Evolutionary conservation across 53 echinoderm and acorn worm genomes (phyloP), one percentile per base, ranked within the genome.

Genomic region (Patiria pectinifera): DNA sequence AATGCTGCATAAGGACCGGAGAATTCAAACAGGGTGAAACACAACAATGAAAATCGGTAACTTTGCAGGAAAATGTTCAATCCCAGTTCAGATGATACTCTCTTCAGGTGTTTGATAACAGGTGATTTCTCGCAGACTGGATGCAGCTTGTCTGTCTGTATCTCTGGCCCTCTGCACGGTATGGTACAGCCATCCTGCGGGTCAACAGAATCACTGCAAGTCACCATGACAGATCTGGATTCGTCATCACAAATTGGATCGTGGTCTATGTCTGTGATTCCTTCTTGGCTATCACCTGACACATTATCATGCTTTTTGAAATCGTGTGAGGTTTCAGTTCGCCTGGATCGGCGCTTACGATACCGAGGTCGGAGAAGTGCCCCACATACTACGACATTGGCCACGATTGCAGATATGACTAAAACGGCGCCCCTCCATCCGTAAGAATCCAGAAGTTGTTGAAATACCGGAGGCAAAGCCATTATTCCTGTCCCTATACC

Each of bases 361-460:
- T 11, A 11, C 24, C 74, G 74, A 5, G 82, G 82, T 21, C 82
- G 58, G 59, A 79, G 59, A 60, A 89, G 21, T 23, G 80, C 59
- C 12, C 25, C 60, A 45, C 79, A 79, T 18, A 45, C 80, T 0
- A 59, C 62, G n/a, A 69, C 21, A 69, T 91, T 80, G 6, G 82
- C 91, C 44, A 72, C 2, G 35, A 91, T 70, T 71, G 71, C 91
- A 2, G 83, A 91, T 7, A 35, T 18, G 35, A 91, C 49, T 2
- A 91, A 25, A 1, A 25, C 8, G 6, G 71, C 10, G n/a, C 91
- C 91, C 21, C 83, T 66, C 91, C 91, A 91, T n/a, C 91, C 91
- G 43, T 48, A 83, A 1, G 14, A 10, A 12, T 91, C 83, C 6
- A 91, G 4, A 4, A 91, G 83, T 18, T 47, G n/a, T 62, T 91